Conservation (phyloP, 2,113 vertebrate species). For the Catagonus wagneri region DNA sequence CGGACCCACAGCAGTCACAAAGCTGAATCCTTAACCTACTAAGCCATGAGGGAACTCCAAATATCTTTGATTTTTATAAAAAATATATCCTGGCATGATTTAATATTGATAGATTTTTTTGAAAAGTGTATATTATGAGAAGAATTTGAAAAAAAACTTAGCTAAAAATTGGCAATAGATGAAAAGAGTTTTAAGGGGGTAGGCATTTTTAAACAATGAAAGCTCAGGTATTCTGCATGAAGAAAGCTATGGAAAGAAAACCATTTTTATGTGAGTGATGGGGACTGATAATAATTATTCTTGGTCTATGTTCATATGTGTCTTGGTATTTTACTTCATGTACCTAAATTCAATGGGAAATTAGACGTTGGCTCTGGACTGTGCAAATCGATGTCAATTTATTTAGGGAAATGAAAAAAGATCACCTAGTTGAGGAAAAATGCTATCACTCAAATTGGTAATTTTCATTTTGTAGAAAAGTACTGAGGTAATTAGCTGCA, state of each 20-base stretch:
- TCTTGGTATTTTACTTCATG: not conserved
- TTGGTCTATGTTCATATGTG: not conserved
- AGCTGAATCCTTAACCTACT: too few relatives aligned
- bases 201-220: not conserved
- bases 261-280: not conserved
- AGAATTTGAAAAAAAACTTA: too few relatives aligned
- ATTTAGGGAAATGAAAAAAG: not conserved
- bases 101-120: not conserved
- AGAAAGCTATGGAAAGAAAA: not conserved
- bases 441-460: not conserved
- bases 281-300: not conserved
- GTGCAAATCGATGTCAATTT: not conserved
- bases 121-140: not conserved
- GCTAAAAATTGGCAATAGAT: not conserved
- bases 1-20: too few relatives aligned
- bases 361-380: not conserved
- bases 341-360: not conserved
- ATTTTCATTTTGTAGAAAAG: slow-evolving; percentile 52
- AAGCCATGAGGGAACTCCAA: too few relatives aligned
- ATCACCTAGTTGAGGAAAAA: not conserved
- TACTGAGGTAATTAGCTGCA: slow-evolving; percentile 55
- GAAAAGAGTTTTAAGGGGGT: not conserved
- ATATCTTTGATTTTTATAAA: not conserved
- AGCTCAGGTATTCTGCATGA: not conserved
- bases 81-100: not conserved